phyloP scores from a whole-genome alignment of 2,113 vertebrate genomes.

The Apaloderma vittatum region DNA sequence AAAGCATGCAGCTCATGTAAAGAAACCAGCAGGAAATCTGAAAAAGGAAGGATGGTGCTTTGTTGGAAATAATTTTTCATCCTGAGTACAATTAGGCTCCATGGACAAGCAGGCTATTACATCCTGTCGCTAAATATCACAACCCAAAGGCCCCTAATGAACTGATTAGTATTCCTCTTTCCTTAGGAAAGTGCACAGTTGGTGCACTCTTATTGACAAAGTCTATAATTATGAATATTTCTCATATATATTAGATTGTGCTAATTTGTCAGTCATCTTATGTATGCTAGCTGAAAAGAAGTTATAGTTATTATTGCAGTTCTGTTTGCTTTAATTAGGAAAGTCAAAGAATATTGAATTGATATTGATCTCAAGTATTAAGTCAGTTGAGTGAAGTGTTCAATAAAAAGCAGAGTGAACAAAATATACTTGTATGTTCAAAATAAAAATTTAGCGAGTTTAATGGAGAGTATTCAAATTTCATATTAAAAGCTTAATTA shows the following conservation, averaged over 20 bases:
- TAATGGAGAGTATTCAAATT: slow-evolving; percentile 25
- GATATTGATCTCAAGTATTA: slow-evolving; percentile 68
- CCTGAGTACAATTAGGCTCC: slow-evolving; percentile 75
- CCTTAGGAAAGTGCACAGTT: slow-evolving; percentile 80
- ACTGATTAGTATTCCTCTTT: slow-evolving; percentile 83
- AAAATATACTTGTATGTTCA: background rate
- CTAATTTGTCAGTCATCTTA: slow-evolving; percentile 69
- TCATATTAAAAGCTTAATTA: slow-evolving; percentile 24
- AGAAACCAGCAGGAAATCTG: slow-evolving; percentile 75
- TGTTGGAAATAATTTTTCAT: slow-evolving; percentile 78
- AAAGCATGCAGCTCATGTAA: slow-evolving; percentile 77
- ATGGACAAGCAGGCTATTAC: slow-evolving; percentile 69
- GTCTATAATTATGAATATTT: slow-evolving; percentile 79
- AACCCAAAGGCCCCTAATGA: slow-evolving; percentile 80
- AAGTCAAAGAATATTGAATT: slow-evolving; percentile 60
- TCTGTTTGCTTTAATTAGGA: slow-evolving; percentile 77
- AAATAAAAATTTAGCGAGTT: slow-evolving; percentile 8
- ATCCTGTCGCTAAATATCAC: slow-evolving; percentile 81
- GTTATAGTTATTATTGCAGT: slow-evolving; percentile 69
- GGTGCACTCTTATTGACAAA: slow-evolving; percentile 80
- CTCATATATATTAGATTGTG: slow-evolving; percentile 67
- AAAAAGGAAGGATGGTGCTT: slow-evolving; percentile 73
- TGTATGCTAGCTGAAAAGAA: slow-evolving; percentile 63
- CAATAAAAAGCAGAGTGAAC: slow-evolving; percentile 51
- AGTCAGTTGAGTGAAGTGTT: slow-evolving; percentile 51